Evolutionary conservation across 2,888 invertebrate genomes (phyloP).

Genomic region (Boloria euphrosyne): DNA sequence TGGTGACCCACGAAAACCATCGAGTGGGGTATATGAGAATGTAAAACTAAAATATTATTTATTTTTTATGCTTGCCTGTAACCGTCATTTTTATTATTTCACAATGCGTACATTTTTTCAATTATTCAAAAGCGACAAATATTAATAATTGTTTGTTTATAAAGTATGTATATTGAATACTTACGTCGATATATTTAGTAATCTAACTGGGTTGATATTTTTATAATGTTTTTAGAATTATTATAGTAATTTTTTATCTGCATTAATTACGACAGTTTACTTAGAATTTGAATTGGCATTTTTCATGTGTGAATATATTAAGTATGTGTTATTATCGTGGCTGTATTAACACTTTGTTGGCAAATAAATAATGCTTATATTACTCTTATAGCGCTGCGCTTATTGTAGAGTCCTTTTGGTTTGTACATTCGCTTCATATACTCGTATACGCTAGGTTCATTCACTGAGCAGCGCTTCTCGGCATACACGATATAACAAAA

Average conservation of each 20-base stretch:
- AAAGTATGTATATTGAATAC: too few relatives aligned
- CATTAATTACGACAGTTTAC: background rate
- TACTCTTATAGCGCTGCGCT: background rate
- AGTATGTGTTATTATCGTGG: slow-evolving; percentile 9
- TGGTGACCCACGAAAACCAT: slow-evolving; percentile 54
- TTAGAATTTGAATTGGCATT: background rate
- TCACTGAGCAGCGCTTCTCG: slow-evolving; percentile 5
- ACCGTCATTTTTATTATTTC: background rate
- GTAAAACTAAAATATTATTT: slow-evolving; percentile 38
- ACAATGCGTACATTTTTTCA: too few relatives aligned
- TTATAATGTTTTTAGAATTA: too few relatives aligned
- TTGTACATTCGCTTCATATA: background rate
- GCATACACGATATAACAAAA: slow-evolving; percentile 8
- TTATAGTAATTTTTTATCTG: too few relatives aligned
- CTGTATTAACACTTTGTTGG: slow-evolving; percentile 21
- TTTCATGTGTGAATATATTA: slow-evolving; percentile 1
- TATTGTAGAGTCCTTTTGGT: slow-evolving; percentile 11
- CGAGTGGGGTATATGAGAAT: slow-evolving; percentile 43
- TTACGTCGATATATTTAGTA: too few relatives aligned
- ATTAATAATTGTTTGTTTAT: too few relatives aligned
- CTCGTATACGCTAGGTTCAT: background rate
- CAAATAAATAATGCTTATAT: slow-evolving; percentile 16
- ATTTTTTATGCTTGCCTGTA: slow-evolving; percentile 18
- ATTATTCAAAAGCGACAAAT: too few relatives aligned
- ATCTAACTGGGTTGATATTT: too few relatives aligned